Evolutionary conservation across 2,888 invertebrate genomes (phyloP).

Genomic region (Amorpha juglandis): DNA sequence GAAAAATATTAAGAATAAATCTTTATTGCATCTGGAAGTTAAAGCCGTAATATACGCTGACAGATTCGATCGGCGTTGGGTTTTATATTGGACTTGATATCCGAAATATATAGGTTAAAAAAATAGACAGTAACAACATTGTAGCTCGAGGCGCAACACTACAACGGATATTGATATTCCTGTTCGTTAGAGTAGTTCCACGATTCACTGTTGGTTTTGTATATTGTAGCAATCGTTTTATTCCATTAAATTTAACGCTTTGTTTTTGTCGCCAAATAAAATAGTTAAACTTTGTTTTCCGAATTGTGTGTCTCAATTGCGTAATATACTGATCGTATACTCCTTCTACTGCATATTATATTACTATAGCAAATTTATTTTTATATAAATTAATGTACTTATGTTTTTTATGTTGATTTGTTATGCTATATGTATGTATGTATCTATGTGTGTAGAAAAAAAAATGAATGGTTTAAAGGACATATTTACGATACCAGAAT

Average conservation of each 20-base stretch:
- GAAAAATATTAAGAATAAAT: neutral
- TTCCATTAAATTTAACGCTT: neutral
- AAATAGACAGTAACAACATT: conserved; percentile 14
- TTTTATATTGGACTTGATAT: neutral
- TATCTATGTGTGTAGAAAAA: no score
- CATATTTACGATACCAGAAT: no score
- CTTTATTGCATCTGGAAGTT: neutral
- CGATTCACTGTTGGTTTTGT: conserved; percentile 14
- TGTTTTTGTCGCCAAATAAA: neutral
- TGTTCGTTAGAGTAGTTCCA: conserved; percentile 23
- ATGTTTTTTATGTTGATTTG: no score
- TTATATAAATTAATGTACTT: no score
- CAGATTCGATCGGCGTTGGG: neutral
- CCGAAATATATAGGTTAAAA: conserved; percentile 14
- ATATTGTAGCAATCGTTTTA: conserved; percentile 6
- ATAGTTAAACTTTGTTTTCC: neutral
- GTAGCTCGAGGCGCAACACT: conserved; percentile 28
- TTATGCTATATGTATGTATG: no score
- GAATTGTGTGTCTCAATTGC: no score
- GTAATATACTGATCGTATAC: neutral
- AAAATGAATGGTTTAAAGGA: no score
- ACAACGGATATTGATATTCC: conserved; percentile 37
- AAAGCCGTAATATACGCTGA: neutral
- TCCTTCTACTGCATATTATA: no score
- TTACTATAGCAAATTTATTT: no score